Base-by-base conservation (phyloP, 2,888 invertebrate genomes). In the Muschampia plurimacula region DNA sequence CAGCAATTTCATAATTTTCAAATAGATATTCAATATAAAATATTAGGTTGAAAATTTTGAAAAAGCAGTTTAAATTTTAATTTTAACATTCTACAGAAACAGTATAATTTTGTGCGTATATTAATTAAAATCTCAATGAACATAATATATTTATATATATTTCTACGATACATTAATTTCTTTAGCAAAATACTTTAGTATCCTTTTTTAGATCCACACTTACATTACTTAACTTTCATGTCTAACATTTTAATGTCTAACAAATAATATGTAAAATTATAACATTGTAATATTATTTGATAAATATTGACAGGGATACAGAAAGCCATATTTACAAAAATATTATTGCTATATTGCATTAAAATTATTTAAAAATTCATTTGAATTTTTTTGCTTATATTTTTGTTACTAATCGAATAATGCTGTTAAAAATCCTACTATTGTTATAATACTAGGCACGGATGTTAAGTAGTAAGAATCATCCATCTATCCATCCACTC, bases 31-130 rank as follows among this genome's bases (percentile, higher is more conserved):
- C 41, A 0, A 41, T 15, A 15, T 15, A 52, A 52, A 52, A 52
- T 15, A 36, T 49, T 41, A 4, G 49, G 12, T 62, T 68, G 22
- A 68, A 68, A 65, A 65, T 12, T 49, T 46, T 64, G 41, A 63
- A 68, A 68, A 49, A 15, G 39, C 60, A 59, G 4, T 68, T 46
- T 10, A 28, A 49, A n/a, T 39, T 55, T 22, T 55, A 15, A 15
- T 15, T 52, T 52, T 55, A 55, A 52, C 52, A 41, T 63, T 59
- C 44, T 74, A 72, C 36, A 69, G 10, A 22, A 55, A 55, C 55
- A 22, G 67, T 76, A 74, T 2, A 74, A 68, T 59, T 76, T 77
- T 76, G 74, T 78, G 75, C 75, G 73, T 60, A 49, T 59, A 66
- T 28, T 73, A 67, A 69, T 66, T 63, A 52, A 52, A 52, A 52